Percentiles rank a stretch among this genome's conserved stretches.
Conservation (phyloP, 2,888 invertebrate genomes). For the Cheilosia pagana region DNA sequence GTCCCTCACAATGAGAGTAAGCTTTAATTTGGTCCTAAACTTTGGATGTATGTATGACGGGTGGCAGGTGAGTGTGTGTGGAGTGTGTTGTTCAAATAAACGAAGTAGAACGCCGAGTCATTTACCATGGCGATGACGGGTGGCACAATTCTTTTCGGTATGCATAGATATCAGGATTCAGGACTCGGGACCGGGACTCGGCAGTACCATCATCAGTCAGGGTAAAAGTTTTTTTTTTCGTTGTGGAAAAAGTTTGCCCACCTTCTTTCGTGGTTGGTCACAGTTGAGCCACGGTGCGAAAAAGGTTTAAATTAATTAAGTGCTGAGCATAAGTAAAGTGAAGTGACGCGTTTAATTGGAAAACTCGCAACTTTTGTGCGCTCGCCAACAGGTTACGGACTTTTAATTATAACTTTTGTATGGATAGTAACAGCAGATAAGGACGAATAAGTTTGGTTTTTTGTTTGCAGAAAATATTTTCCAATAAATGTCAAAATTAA, state of each 20-base stretch:
- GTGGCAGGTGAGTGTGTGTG: not conserved
- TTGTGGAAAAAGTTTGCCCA: conserved; percentile 9
- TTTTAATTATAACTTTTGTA: conserved; percentile 49
- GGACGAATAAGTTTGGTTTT: not conserved
- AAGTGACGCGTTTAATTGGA: conserved; percentile 64
- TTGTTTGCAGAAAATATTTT: not conserved
- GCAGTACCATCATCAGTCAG: conserved; percentile 63
- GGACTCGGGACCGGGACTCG: conserved; percentile 30
- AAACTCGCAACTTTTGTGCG: conserved; percentile 53
- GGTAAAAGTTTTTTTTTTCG: conserved; percentile 44
- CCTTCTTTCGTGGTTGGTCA: conserved; percentile 24
- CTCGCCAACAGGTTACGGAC: conserved; percentile 38
- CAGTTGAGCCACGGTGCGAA: conserved; percentile 33
- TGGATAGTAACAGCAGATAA: not conserved
- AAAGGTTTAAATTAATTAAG: conserved; percentile 71
- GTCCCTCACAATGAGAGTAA: conserved; percentile 20
- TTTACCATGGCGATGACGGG: conserved; percentile 50
- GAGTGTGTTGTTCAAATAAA: conserved; percentile 51
- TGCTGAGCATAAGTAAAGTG: conserved; percentile 28
- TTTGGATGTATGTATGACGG: conserved; percentile 6
- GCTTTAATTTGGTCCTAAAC: conserved; percentile 39
- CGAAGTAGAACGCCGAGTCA: conserved; percentile 49
- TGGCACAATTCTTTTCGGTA: conserved; percentile 30
- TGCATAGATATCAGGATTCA: conserved; percentile 13
- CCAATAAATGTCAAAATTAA: not conserved